Evolutionary conservation across 2,888 invertebrate species (phyloP).

Genomic region (Actias luna): DNA sequence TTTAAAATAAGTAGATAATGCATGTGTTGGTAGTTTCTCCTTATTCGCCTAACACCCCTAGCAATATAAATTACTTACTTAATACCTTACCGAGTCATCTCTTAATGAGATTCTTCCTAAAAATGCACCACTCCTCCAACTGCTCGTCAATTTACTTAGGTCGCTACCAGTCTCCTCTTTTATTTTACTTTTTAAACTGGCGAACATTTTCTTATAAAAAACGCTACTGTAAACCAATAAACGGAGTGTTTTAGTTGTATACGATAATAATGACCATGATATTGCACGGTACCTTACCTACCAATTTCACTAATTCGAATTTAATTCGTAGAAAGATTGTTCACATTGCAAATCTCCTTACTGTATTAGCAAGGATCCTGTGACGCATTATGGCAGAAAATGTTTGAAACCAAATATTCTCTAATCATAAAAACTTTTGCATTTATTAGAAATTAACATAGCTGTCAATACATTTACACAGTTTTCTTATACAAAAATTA

Average conservation of each 20-base stretch:
- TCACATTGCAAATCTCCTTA: background rate
- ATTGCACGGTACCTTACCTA: constrained; percentile 38
- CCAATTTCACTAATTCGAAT: constrained; percentile 8
- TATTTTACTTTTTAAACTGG: constrained; percentile 93
- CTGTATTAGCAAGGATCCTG: background rate
- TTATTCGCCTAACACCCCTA: background rate
- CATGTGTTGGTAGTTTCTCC: too few relatives aligned
- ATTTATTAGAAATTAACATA: background rate
- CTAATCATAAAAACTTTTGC: background rate
- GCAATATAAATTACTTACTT: background rate
- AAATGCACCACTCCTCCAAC: constrained; percentile 76
- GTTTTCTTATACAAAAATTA: too few relatives aligned
- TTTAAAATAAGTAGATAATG: too few relatives aligned
- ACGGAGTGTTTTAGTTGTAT: constrained; percentile 33
- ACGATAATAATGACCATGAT: constrained; percentile 47
- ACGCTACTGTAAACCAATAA: constrained; percentile 32
- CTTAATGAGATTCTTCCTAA: constrained; percentile 75
- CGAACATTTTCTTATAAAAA: constrained; percentile 84
- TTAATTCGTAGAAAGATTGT: background rate
- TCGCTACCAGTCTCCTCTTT: constrained; percentile 94
- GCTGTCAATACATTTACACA: too few relatives aligned
- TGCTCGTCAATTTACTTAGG: constrained; percentile 79
- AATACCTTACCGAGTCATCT: constrained; percentile 69
- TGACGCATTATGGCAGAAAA: constrained; percentile 3
- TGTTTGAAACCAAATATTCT: background rate